Evolutionary conservation across 2,888 invertebrate species (phyloP), one percentile per base, ranked within the genome.

Genomic region (Perdita meconis): DNA sequence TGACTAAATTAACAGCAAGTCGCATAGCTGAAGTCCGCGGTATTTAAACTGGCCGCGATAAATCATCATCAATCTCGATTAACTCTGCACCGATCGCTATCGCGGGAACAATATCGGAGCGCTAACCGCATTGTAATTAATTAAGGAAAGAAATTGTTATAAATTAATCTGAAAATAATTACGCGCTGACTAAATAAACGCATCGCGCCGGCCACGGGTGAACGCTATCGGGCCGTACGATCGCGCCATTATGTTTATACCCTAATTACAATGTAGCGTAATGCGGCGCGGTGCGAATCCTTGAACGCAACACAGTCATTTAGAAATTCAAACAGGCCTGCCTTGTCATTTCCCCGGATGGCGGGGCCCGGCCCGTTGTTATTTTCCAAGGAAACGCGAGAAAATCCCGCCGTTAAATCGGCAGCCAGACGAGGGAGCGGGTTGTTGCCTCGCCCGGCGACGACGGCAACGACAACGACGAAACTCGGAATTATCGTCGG

Each of bases 131-230:
- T 66, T 74, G 78, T 74, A 81, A 87, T 74, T 80, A 86, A 86
- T 88, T 86, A 86, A 85, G 83, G 80, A 87, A 26, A 26, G 19
- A 42, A 72, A 73, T 73, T 65, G 81, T 87, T 86, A 88, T 83
- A 81, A 89, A 89, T 86, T 85, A 83, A 89, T 83, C 78, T 79
- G 80, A 76, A 68, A 70, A 70, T 78, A 82, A 82, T 82, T 76
- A 82, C 76, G 64, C 59, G 69, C 65, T 55, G 69, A 69, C 69
- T 70, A 69, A 81, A 80, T 83, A 80, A 75, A 83, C 71, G 78
- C 83, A 75, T 75, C 83, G 71, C 57, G 77, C 83, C 75, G 71
- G 75, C 71, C 42, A 55, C 61, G 70, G 77, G 68, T 57, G 51
- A 65, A 57, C 66, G 69, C 66, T 83, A 83, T 83, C 83, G 69